Base-by-base conservation (phyloP, 2,113 vertebrate species). In the Lamprologus ornatipinnis region DNA sequence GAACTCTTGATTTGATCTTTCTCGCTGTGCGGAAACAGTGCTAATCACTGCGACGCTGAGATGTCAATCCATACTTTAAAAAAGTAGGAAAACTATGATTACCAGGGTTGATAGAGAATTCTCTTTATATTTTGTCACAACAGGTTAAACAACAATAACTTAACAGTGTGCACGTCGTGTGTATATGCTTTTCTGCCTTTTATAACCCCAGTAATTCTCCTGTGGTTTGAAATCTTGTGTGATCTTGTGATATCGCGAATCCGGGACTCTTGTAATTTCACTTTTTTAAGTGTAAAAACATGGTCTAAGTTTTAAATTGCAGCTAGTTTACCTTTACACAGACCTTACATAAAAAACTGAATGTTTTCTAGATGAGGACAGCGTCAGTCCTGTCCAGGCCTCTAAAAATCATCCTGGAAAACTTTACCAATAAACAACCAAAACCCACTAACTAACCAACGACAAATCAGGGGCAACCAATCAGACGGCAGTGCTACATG, bases 71-170 rank as follows among this genome's bases (percentile, higher is more conserved):
- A 68, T 13, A 37, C 33, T 68, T 13, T 21, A 21, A 68, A 40
- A 37, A 68, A 68, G 6, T 21, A 68, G 33, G 63, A 21, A 37
- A 8, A 37, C 60, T 21, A 21, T 13, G 33, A 68, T 13, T 21
- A 68, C 33, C 63, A 21, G 63, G 63, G 33, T 37, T 1, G 10
- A 65, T 65, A 21, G 60, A 65, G 60, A 65, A 37, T 65, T 37
- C 6, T 37, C 60, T 37, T 65, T 65, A 37, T 37, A 65, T 65
- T 37, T 0, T 65, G 33, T 65, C 0, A 65, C 0, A 0, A 37
- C 33, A 65, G 10, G 6, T 65, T 65, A n/a, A 37, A 65, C 33
- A 37, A 65, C 33, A 65, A 65, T 65, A 65, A 65, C 33, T 65
- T 65, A 13, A 65, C 33, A 13, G 10, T 1, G 19, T 65, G 60